Evolutionary conservation across 2,888 invertebrate genomes (phyloP).

Genomic region (Phyto melanocephala): DNA sequence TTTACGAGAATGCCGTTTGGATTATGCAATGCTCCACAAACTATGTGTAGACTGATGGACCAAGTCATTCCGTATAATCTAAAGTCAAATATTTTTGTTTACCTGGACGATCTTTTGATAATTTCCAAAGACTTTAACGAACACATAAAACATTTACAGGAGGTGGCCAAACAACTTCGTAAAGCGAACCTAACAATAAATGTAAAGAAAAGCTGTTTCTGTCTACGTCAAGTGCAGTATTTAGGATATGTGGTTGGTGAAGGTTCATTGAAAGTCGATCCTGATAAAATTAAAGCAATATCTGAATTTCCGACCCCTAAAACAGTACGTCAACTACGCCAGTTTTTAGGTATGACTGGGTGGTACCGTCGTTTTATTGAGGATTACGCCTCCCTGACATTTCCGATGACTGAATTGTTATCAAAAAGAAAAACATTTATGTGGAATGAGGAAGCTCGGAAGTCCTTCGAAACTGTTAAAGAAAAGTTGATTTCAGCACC

Average conservation of each 20-base stretch:
- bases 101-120: not conserved
- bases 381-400: not conserved
- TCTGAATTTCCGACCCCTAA: too few relatives aligned
- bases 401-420: not conserved
- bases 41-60: slow-evolving; percentile 20
- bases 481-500: too few relatives aligned
- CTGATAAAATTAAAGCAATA: too few relatives aligned
- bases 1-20: not conserved
- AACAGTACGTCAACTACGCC: too few relatives aligned
- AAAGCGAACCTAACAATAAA: not conserved
- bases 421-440: not conserved
- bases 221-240: not conserved
- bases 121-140: not conserved
- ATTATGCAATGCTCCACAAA: not conserved
- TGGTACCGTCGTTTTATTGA: not conserved
- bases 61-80: not conserved
- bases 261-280: not conserved
- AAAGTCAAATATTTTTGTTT: slow-evolving; percentile 9
- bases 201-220: not conserved
- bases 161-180: slow-evolving; percentile 10
- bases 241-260: not conserved
- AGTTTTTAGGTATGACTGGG: not conserved
- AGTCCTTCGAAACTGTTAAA: not conserved
- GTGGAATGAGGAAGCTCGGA: not conserved
- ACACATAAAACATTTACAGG: not conserved